Conservation (phyloP, 2,888 invertebrate genomes). For the Harpalus rufipes region DNA sequence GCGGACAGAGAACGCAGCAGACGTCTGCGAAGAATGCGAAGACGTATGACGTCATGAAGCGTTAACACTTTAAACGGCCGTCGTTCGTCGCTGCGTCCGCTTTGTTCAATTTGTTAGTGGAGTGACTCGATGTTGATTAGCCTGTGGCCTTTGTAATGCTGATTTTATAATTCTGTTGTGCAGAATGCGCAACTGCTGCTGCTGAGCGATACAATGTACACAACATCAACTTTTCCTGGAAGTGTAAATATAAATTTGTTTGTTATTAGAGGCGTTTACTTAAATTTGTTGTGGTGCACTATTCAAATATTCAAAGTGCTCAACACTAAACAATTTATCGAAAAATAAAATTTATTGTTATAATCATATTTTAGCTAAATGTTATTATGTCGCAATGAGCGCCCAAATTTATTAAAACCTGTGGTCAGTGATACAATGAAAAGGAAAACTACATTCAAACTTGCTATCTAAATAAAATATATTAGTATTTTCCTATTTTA, state of each 20-base stretch:
- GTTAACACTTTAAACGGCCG: slow-evolving; percentile 56
- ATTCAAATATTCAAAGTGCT: background rate
- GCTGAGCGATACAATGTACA: background rate
- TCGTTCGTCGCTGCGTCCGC: slow-evolving; percentile 43
- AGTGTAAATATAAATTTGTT: background rate
- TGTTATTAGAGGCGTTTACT: background rate
- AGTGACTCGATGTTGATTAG: slow-evolving; percentile 48
- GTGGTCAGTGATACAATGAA: too few relatives aligned
- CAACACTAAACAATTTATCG: background rate
- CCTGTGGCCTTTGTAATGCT: slow-evolving; percentile 52
- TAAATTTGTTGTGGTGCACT: background rate
- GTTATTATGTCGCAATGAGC: too few relatives aligned
- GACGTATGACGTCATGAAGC: slow-evolving; percentile 54
- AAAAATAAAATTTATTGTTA: background rate
- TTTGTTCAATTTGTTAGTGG: slow-evolving; percentile 57
- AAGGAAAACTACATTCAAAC: too few relatives aligned
- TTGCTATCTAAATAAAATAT: too few relatives aligned
- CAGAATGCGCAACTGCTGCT: slow-evolving; percentile 40
- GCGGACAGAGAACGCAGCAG: slow-evolving; percentile 45
- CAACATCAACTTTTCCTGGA: background rate
- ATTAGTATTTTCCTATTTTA: too few relatives aligned
- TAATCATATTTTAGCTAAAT: too few relatives aligned
- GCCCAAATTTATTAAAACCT: too few relatives aligned
- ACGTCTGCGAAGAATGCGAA: slow-evolving; percentile 49
- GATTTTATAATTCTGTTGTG: slow-evolving; percentile 61